These are phyloP conservation scores for Polyploca ridens DNA, from an alignment of 2,888 invertebrate species.

Conservation along the genomic window DNA sequence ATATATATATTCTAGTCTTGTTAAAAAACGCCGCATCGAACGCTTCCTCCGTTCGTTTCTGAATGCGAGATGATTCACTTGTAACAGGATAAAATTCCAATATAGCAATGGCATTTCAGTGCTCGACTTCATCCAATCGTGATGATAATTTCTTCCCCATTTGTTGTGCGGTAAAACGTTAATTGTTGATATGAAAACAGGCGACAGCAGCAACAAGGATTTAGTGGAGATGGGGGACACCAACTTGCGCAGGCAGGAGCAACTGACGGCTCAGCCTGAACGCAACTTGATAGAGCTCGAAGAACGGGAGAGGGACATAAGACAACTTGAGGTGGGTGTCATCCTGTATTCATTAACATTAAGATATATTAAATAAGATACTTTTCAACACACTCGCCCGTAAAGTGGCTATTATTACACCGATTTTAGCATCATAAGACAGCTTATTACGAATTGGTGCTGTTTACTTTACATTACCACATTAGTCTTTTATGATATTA, in stretches of 20 bases:
- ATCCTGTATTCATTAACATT: constrained; percentile 10
- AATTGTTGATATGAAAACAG: constrained; percentile 25
- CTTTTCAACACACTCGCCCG: too few relatives aligned
- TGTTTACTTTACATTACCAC: too few relatives aligned
- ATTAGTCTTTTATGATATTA: too few relatives aligned
- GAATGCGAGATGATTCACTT: background rate
- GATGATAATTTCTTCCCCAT: background rate
- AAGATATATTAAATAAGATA: too few relatives aligned
- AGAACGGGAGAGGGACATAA: constrained; percentile 95
- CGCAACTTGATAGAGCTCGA: constrained; percentile 92
- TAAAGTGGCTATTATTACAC: too few relatives aligned
- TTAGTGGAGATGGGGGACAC: constrained; percentile 64
- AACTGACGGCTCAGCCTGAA: constrained; percentile 92
- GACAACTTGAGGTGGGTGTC: constrained; percentile 94
- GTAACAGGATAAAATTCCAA: background rate
- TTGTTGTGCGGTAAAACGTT: background rate
- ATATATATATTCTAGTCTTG: too few relatives aligned
- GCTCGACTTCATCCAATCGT: background rate
- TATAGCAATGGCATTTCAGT: background rate
- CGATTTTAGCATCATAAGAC: too few relatives aligned
- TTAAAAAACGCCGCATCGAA: background rate
- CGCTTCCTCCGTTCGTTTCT: background rate
- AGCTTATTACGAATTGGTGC: too few relatives aligned
- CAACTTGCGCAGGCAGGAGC: constrained; percentile 82
- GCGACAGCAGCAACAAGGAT: constrained; percentile 51